Conservation (phyloP, 64 coral and sea anemone genomes). For the Montipora sp. region DNA sequence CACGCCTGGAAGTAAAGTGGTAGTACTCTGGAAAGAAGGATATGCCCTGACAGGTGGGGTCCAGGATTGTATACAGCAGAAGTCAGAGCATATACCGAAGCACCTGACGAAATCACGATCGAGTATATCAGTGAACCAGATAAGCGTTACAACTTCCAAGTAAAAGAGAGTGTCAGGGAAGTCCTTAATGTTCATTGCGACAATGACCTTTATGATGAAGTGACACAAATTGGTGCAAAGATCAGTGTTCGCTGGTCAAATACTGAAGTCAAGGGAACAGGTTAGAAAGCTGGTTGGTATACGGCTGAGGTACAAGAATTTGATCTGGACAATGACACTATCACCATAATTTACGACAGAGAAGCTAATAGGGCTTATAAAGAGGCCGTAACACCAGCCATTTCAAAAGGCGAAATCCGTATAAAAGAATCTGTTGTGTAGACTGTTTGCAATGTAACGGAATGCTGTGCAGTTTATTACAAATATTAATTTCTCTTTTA, state of each 20-base stretch:
- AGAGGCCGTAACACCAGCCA: background rate
- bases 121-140: background rate
- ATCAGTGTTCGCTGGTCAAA: background rate
- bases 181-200: background rate
- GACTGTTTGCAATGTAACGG: too few relatives aligned
- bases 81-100: slow-evolving; percentile 2
- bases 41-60: background rate
- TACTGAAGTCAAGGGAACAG: background rate
- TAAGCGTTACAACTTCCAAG: background rate
- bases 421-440: too few relatives aligned
- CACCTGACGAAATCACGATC: too few relatives aligned
- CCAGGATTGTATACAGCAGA: background rate
- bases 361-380: background rate
- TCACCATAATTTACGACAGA: background rate
- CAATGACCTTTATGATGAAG: background rate
- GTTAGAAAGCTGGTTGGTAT: background rate
- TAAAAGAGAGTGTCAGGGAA: background rate
- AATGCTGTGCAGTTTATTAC: too few relatives aligned
- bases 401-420: too few relatives aligned
- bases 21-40: background rate
- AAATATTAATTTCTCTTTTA: too few relatives aligned
- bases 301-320: background rate
- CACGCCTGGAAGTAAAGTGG: background rate
- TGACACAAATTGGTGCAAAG: background rate
- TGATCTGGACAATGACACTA: background rate